A percentile compares a stretch with the other conserved stretches of the same genome.
Conservation (phyloP, 2,113 vertebrate genomes). For the Pluvialis apricaria region DNA sequence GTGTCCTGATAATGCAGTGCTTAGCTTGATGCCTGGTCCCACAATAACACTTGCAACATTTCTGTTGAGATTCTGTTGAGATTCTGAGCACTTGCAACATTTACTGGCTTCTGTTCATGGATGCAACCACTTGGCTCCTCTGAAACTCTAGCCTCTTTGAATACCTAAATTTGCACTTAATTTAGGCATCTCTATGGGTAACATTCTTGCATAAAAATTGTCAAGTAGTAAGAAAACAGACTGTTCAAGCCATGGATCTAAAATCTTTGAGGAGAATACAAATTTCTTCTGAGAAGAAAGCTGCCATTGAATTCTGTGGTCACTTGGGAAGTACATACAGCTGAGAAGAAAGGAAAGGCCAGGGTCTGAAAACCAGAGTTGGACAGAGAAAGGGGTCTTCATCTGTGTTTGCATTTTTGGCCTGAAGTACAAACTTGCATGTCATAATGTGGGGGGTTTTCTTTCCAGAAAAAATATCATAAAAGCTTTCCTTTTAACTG, state of each 20-base stretch:
- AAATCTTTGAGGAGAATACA: background rate
- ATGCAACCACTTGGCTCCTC: background rate
- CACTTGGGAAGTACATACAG: background rate
- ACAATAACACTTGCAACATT: accelerated
- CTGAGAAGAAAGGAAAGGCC: background rate
- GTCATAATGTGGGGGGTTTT: background rate
- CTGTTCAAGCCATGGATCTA: background rate
- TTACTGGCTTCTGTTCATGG: background rate
- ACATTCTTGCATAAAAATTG: background rate
- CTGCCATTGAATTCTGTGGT: background rate
- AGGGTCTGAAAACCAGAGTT: background rate
- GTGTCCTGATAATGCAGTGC: background rate
- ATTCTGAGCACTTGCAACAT: background rate
- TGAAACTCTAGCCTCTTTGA: background rate
- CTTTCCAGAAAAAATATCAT: background rate
- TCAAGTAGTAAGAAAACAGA: background rate
- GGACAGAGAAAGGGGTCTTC: background rate
- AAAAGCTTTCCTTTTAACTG: background rate
- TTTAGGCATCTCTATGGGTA: background rate
- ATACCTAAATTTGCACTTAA: background rate
- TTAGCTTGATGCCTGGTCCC: background rate
- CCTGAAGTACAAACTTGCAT: background rate
- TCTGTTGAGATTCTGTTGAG: too few relatives aligned
- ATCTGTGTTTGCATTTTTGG: background rate
- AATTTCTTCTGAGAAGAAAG: background rate